These are phyloP conservation scores for Cabera pusaria DNA, from an alignment of 2,888 invertebrate species.

Conservation along the genomic window DNA sequence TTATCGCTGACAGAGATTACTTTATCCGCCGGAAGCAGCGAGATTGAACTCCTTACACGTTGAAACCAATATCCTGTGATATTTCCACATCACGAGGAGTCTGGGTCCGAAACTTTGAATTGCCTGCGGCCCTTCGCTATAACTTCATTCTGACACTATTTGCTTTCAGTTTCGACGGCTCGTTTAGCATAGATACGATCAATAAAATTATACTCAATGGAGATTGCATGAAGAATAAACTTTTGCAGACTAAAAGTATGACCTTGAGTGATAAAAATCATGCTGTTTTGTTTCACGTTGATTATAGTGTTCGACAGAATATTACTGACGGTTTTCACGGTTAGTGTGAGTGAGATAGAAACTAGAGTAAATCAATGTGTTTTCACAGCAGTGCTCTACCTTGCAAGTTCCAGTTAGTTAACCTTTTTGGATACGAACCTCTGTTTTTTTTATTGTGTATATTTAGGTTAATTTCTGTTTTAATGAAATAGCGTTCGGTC, in stretches of 20 bases:
- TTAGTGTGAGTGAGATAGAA: no score
- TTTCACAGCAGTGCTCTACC: no score
- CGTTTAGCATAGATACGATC: slow-evolving; percentile 1
- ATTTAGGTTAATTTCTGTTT: slow-evolving; percentile 33
- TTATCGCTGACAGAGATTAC: slow-evolving; percentile 50
- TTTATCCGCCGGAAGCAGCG: slow-evolving; percentile 50
- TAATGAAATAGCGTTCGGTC: slow-evolving; percentile 51
- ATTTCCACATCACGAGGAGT: slow-evolving; percentile 40
- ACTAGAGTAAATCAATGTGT: no score
- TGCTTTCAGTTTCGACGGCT: slow-evolving; percentile 1
- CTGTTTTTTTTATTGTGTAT: slow-evolving; percentile 10
- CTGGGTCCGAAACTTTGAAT: slow-evolving; percentile 34
- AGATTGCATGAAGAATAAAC: no score
- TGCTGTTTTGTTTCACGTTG: no score
- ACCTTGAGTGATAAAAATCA: no score
- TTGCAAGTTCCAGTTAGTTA: no score
- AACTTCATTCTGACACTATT: slow-evolving; percentile 21
- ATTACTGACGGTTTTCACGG: no score
- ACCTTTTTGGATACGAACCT: not conserved
- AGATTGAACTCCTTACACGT: slow-evolving; percentile 53
- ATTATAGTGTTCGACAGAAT: no score
- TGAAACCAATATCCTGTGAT: slow-evolving; percentile 58
- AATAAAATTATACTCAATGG: no score
- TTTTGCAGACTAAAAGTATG: no score
- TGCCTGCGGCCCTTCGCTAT: slow-evolving; percentile 15